Conservation (phyloP, 2,797 vertebrate species). For the Parauchenoglanis punctatus region DNA sequence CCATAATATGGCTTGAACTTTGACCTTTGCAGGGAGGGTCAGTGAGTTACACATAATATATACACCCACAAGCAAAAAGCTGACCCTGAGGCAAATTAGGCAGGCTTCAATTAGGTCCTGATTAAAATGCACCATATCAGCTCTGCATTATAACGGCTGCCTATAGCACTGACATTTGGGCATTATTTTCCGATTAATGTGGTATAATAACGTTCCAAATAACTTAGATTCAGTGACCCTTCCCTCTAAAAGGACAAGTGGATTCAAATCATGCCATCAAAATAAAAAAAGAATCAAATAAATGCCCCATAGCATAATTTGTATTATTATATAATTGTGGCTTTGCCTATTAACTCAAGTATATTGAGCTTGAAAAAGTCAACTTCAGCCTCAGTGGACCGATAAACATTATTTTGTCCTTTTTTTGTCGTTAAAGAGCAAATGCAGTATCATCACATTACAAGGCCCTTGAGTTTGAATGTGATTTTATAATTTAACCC, state of each 20-base stretch:
- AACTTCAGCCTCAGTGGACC: not conserved
- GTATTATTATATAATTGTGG: not conserved
- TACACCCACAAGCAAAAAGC: not conserved
- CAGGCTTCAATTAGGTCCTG: not conserved
- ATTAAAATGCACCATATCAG: not conserved
- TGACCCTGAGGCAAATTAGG: not conserved
- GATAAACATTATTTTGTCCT: not conserved
- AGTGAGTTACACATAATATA: not conserved
- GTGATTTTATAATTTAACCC: conserved; percentile 3
- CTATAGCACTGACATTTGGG: not conserved
- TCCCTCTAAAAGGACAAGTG: not conserved
- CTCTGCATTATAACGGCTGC: not conserved
- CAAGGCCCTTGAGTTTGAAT: not conserved
- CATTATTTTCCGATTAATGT: not conserved
- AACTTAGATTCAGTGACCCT: not conserved
- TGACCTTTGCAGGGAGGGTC: no score
- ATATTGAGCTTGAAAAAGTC: not conserved
- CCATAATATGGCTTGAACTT: no score
- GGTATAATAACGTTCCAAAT: not conserved
- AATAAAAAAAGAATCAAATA: not conserved
- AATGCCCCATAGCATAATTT: not conserved
- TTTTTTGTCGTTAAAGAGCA: not conserved
- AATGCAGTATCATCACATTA: not conserved
- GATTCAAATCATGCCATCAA: not conserved
- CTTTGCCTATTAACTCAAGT: not conserved